These are phyloP conservation scores for Eueides isabella DNA, from an alignment of 1,140 invertebrate genomes.

Conservation along the genomic window DNA sequence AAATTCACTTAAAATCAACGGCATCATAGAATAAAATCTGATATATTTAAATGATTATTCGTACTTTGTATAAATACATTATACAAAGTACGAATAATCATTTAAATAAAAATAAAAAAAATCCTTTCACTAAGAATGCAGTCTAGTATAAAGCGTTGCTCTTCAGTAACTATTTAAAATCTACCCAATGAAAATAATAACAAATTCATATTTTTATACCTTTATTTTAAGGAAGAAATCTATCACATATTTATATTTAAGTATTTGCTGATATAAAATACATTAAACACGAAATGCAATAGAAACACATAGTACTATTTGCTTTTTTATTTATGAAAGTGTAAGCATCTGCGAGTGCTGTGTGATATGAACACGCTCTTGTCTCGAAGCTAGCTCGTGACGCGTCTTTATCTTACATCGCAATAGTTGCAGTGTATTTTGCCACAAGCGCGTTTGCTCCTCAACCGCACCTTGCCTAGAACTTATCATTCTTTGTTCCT, in stretches of 20 bases:
- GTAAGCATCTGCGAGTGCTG: conserved; percentile 79
- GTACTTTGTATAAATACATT: too few species aligned
- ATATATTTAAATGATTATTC: not conserved
- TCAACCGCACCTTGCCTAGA: conserved; percentile 75
- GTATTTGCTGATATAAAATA: too few species aligned
- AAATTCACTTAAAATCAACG: conserved; percentile 48
- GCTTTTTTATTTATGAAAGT: conserved; percentile 51
- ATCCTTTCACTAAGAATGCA: too few species aligned
- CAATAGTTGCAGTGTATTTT: conserved; percentile 68
- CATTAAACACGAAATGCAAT: not conserved
- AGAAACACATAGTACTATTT: not conserved
- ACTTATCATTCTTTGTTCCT: conserved; percentile 80
- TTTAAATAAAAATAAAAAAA: too few species aligned
- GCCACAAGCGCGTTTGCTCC: conserved; percentile 74
- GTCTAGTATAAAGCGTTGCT: not conserved
- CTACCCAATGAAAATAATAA: not conserved
- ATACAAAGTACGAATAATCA: too few species aligned
- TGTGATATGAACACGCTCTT: conserved; percentile 78
- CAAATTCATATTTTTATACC: not conserved
- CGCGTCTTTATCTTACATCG: conserved; percentile 74
- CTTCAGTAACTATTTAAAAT: not conserved
- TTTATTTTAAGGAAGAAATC: too few species aligned
- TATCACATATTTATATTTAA: too few species aligned
- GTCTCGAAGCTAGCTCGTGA: conserved; percentile 58
- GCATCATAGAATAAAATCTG: conserved; percentile 9